phyloP scores from a whole-genome alignment of 2,113 vertebrate genomes.

The Plotosus lineatus region DNA sequence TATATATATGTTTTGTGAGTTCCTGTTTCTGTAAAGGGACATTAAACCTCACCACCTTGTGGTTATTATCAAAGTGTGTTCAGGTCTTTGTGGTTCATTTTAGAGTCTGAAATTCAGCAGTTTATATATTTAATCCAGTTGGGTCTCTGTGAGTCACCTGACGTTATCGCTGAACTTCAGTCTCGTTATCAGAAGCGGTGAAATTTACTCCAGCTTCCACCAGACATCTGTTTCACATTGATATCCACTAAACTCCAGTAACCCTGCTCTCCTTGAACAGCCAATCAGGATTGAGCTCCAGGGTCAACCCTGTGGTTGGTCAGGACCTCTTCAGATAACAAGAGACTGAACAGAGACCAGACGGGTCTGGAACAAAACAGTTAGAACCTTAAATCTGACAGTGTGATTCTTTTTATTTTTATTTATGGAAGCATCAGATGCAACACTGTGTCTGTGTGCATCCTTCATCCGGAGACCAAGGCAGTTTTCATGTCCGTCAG shows the following conservation, averaged over 20 bases:
- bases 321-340: not conserved
- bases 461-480: not conserved
- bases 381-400: not conserved
- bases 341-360: not conserved
- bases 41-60: no score
- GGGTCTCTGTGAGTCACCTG: not conserved
- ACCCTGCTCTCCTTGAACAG: not conserved
- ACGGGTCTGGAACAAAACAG: not conserved
- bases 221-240: not conserved
- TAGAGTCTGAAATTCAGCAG: not conserved
- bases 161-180: not conserved
- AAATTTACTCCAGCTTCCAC: not conserved
- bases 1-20: no score
- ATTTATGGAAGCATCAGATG: not conserved
- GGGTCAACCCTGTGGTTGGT: not conserved
- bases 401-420: not conserved
- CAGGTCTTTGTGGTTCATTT: not conserved
- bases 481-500: no score
- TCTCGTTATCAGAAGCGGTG: not conserved
- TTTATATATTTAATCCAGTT: not conserved
- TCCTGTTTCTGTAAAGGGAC: no score
- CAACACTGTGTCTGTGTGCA: not conserved
- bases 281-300: constrained; percentile 1
- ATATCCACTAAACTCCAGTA: not conserved
- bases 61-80: no score